Base-by-base conservation (phyloP, 2,888 invertebrate genomes). In the Hofmannophila pseudospretella region DNA sequence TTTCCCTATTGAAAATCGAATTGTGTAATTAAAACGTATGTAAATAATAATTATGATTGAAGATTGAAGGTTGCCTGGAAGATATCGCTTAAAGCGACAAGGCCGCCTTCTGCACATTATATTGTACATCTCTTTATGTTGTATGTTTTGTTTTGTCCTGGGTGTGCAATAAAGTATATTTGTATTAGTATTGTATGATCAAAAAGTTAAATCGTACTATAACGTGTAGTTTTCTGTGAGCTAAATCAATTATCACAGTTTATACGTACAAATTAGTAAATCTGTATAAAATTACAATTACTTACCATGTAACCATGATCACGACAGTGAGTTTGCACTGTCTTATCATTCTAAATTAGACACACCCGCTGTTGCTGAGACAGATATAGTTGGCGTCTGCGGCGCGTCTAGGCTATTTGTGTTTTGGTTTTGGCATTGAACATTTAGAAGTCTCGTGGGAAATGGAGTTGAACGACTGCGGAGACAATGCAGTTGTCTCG, bases 381-480 rank as follows among this genome's bases (percentile, higher is more conserved):
- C 81, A 65, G 74, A 82, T 84, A 74, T 84, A 84, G 80, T 74
- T 40, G 57, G 59, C 69, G 85, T 86, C 85, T 86, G 81, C 67
- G 67, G 66, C 73, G 77, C 78, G 85, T 84, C 85, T 85, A 84
- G 81, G 79, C 75, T 84, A 84, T 85, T 79, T 77, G 76, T 72
- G 72, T 74, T 80, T 78, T 72, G 69, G 67, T 73, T 77, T 81
- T 82, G 81, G 81, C 81, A 82, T 79, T 80, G 82, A 77, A 67
- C 72, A 76, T 69, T 78, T 75, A 52, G 68, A 71, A 71, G 74
- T 70, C 75, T 80, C 84, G 84, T 88, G 88, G 86, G 86, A 88
- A 88, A 75, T 77, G 48, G 81, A 81, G 86, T 85, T 85, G 86
- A 86, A 85, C 82, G 85, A 86, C 86, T 84, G 79, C 71, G 63